Percentiles rank a stretch among this genome's conserved stretches.
Conservation (phyloP, 2,888 invertebrate genomes). For the Pristionchus entomophagus region DNA sequence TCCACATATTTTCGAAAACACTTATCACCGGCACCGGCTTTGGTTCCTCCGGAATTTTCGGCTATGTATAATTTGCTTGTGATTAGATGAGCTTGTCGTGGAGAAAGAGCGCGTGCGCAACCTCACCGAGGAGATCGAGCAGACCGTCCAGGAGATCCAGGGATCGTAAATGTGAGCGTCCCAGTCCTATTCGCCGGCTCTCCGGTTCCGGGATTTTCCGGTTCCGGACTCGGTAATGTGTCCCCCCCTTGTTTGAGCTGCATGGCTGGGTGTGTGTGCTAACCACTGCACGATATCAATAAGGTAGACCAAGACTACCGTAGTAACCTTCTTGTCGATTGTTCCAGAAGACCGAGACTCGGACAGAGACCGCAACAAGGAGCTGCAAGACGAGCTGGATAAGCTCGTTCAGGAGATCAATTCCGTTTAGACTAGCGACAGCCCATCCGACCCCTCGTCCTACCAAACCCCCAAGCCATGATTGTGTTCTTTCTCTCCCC, state of each 20-base stretch:
- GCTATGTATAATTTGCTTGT: too few relatives aligned
- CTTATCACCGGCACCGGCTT: too few relatives aligned
- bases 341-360: constrained; percentile 91
- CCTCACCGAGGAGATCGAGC: constrained; percentile 76
- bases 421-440: constrained; percentile 87
- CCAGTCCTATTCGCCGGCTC: constrained; percentile 10
- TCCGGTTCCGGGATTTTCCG: constrained; percentile 9
- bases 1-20: too few relatives aligned
- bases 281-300: background rate
- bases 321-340: background rate
- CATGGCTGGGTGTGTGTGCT: background rate
- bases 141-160: constrained; percentile 76
- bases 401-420: constrained; percentile 98
- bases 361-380: constrained; percentile 95
- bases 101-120: constrained; percentile 76
- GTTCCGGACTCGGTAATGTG: constrained; percentile 17
- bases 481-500: constrained; percentile 35
- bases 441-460: constrained; percentile 12
- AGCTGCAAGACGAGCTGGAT: constrained; percentile 98
- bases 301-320: background rate
- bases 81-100: constrained; percentile 77
- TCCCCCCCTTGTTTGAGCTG: background rate
- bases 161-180: constrained; percentile 70
- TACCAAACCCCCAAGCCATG: constrained; percentile 32
- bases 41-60: too few relatives aligned